Percentiles rank a stretch among this genome's conserved stretches.
Evolutionary conservation across 1,140 invertebrate species (phyloP).

Genomic region (Potamilus streckersoni): DNA sequence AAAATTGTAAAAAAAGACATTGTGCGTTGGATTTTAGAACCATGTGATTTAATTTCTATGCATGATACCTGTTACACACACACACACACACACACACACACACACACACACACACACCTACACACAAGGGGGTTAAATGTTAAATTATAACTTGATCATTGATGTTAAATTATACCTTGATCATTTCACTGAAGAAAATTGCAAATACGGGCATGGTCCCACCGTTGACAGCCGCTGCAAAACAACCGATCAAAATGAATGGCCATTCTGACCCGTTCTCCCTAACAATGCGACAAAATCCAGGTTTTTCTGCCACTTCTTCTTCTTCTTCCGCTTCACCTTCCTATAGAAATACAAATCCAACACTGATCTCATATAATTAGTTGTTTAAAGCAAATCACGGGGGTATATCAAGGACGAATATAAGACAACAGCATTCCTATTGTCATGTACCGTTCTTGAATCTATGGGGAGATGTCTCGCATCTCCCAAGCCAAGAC

Average conservation of each 20-base stretch:
- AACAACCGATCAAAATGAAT: conserved; percentile 78
- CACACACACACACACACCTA: too few species aligned
- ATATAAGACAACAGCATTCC: too few species aligned
- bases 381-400: background rate
- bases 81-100: too few species aligned
- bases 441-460: too few species aligned
- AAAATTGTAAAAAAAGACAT: too few species aligned
- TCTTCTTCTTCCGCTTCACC: background rate
- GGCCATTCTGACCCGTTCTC: conserved; percentile 84
- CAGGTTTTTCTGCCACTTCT: conserved; percentile 31
- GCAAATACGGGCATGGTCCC: conserved; percentile 85
- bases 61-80: too few species aligned
- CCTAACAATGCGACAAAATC: conserved; percentile 74
- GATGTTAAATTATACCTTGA: conserved; percentile 72
- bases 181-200: conserved; percentile 87
- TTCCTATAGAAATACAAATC: background rate
- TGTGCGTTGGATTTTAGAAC: too few species aligned
- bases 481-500: too few species aligned
- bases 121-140: too few species aligned
- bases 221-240: conserved; percentile 81
- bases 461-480: too few species aligned
- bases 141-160: too few species aligned
- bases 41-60: too few species aligned
- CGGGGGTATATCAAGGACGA: background rate
- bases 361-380: background rate